Percentiles rank a stretch among this genome's conserved stretches.
Evolutionary conservation across 1,140 invertebrate species (phyloP).

Genomic region (Parapsyche elsis): DNA sequence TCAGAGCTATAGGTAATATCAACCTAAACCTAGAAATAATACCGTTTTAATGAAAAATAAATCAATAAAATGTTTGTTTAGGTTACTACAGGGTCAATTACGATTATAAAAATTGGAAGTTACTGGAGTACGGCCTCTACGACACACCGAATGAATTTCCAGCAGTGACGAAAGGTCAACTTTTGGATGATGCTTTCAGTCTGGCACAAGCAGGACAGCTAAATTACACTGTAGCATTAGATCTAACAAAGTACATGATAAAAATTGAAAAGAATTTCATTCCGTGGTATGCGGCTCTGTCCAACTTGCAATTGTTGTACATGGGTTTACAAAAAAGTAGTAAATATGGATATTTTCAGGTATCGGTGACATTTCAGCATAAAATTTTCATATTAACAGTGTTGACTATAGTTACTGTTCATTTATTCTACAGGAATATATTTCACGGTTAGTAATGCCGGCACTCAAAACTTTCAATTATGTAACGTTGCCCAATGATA

Average conservation of each 20-base stretch:
- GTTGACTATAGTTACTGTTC: neutral
- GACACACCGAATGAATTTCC: constrained; percentile 61
- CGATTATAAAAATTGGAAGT: constrained; percentile 61
- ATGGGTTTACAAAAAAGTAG: constrained; percentile 59
- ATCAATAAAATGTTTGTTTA: constrained; percentile 46
- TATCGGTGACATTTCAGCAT: constrained; percentile 42
- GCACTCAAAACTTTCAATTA: constrained; percentile 57
- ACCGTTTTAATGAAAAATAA: constrained; percentile 23
- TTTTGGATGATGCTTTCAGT: constrained; percentile 86
- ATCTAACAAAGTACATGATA: constrained; percentile 72
- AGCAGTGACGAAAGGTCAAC: constrained; percentile 77
- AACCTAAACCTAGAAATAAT: neutral
- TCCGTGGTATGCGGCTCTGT: constrained; percentile 69
- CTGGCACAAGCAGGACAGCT: constrained; percentile 73
- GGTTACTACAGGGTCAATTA: constrained; percentile 69
- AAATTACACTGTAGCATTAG: constrained; percentile 71
- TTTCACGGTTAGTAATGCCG: constrained; percentile 58
- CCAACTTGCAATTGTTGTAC: constrained; percentile 66
- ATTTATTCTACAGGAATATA: constrained; percentile 58
- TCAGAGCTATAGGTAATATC: constrained; percentile 62
- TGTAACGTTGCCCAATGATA: constrained; percentile 50
- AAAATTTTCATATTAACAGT: neutral
- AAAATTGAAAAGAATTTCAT: constrained; percentile 70
- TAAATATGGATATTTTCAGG: constrained; percentile 63
- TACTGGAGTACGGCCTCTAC: constrained; percentile 40